Evolutionary conservation across 64 coral and sea anemone genomes (phyloP).

Genomic region (Actinia equina): DNA sequence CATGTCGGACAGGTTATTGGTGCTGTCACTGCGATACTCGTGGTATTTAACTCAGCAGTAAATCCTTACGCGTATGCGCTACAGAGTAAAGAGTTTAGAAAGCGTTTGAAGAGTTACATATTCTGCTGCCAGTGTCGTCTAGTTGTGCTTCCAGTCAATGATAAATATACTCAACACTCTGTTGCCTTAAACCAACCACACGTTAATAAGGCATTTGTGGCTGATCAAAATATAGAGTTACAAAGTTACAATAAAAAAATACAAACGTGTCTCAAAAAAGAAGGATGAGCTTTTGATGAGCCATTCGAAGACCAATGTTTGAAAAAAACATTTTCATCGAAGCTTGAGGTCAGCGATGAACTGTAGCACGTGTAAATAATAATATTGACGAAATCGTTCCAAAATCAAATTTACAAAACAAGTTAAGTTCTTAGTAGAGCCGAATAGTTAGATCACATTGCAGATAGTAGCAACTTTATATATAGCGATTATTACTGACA

Average conservation of each 20-base stretch:
- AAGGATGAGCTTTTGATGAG: too few species aligned
- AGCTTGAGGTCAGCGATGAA: too few species aligned
- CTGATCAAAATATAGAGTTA: background rate
- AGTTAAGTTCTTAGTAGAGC: too few species aligned
- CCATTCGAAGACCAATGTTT: too few species aligned
- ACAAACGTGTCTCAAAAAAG: too few species aligned
- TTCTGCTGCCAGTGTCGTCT: background rate
- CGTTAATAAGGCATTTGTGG: background rate
- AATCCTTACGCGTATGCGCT: constrained; percentile 22
- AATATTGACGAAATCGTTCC: too few species aligned
- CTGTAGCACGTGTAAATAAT: too few species aligned
- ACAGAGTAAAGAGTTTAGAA: constrained; percentile 18
- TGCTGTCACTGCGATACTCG: constrained; percentile 11
- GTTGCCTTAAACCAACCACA: background rate
- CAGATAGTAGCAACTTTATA: too few species aligned
- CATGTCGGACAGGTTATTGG: constrained; percentile 1
- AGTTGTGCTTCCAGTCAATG: background rate
- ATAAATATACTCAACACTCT: background rate
- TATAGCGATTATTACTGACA: too few species aligned
- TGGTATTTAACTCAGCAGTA: constrained; percentile 18
- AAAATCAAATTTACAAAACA: too few species aligned
- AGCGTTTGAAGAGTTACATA: background rate
- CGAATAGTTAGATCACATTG: too few species aligned
- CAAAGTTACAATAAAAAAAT: background rate
- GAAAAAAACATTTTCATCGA: too few species aligned